These are phyloP conservation scores for Macrochelys suwanniensis DNA, from an alignment of 2,797 vertebrate species.

Conservation along the genomic window DNA sequence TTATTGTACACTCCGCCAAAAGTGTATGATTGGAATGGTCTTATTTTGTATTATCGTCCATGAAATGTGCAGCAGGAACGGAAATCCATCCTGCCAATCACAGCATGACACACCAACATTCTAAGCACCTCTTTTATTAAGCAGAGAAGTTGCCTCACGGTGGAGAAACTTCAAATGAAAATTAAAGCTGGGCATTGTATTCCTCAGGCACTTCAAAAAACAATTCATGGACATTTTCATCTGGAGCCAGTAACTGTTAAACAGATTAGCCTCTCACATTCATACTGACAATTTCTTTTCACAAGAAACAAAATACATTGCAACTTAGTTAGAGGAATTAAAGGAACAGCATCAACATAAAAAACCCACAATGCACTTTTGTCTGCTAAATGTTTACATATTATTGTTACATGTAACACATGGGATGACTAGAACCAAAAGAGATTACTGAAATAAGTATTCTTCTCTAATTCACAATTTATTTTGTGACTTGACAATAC, in stretches of 20 bases:
- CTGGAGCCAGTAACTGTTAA: conserved; percentile 8
- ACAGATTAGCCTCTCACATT: background rate
- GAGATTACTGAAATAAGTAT: conserved; percentile 22
- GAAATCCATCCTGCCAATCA: conserved; percentile 36
- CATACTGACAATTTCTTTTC: background rate
- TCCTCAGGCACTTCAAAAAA: conserved; percentile 21
- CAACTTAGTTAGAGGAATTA: conserved; percentile 15
- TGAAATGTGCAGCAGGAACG: conserved; percentile 23
- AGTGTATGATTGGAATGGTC: background rate
- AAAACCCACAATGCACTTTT: background rate
- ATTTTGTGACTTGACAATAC: background rate
- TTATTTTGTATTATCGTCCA: conserved; percentile 14
- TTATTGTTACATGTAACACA: background rate
- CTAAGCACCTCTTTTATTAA: background rate
- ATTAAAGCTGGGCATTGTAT: conserved; percentile 31
- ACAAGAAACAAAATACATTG: background rate
- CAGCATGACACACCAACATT: background rate
- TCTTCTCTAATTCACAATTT: background rate
- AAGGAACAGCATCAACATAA: background rate
- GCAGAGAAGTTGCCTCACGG: conserved; percentile 37
- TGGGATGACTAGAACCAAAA: background rate
- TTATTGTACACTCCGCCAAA: conserved; percentile 16
- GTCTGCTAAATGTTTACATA: background rate
- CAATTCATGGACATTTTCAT: background rate
- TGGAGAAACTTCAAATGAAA: conserved; percentile 42